Evolutionary conservation across 1,140 invertebrate genomes (phyloP).

Genomic region (Armadillidium nasatum): DNA sequence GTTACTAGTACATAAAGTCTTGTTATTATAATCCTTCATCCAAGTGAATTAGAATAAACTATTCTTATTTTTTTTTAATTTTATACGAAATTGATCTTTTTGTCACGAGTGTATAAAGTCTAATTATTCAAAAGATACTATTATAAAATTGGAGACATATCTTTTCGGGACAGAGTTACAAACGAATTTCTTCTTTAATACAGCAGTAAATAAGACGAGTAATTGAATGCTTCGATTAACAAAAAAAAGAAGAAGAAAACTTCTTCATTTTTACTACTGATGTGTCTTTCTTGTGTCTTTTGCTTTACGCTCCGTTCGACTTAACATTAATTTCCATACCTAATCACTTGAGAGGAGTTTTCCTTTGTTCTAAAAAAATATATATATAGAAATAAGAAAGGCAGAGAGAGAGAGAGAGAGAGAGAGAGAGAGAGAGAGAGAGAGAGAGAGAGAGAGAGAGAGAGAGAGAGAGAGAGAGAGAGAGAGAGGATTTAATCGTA

Average conservation of each 20-base stretch:
- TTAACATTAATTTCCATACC: conserved; percentile 43
- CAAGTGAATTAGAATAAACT: background rate
- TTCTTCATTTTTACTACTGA: background rate
- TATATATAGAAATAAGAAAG: too few relatives aligned
- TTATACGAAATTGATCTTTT: conserved; percentile 32
- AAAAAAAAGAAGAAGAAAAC: too few relatives aligned
- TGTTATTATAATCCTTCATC: background rate
- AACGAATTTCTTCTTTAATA: conserved; percentile 30
- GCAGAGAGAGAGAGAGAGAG: too few relatives aligned
- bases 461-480: too few relatives aligned
- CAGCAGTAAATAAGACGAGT: conserved; percentile 12
- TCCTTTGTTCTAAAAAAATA: background rate
- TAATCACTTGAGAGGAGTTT: conserved; percentile 33
- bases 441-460: too few relatives aligned
- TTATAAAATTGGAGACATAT: background rate
- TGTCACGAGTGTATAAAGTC: conserved; percentile 27
- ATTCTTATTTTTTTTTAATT: conserved; percentile 19
- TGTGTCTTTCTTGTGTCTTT: background rate
- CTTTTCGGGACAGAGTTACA: background rate
- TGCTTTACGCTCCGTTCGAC: conserved; percentile 34
- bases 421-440: too few relatives aligned
- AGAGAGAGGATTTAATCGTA: too few relatives aligned
- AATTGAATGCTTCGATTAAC: background rate
- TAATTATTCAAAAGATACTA: conserved; percentile 22
- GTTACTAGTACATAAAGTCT: too few relatives aligned